Evolutionary conservation across 1,140 invertebrate species (phyloP), one percentile per base, ranked within the genome.

Genomic region (Ephestia elutella): DNA sequence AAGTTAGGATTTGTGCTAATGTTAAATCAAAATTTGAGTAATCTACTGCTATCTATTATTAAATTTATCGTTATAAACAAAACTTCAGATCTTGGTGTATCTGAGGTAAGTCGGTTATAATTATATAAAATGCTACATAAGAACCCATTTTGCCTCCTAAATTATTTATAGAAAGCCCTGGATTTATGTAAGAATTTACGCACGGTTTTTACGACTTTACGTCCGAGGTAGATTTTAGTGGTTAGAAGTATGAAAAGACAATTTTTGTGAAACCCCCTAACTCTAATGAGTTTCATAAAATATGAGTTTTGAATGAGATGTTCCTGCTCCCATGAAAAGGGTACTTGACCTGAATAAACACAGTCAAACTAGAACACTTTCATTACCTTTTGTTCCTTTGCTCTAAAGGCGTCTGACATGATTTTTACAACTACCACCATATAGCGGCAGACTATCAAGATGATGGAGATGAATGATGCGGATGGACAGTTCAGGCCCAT

Each of bases 141-240:
- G 21, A 53, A 9, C 19, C 21, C 21, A 21, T 53, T 53, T 53
- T 53, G 21, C 17, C 50, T 21, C 5, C 13, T 53, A 21, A 53
- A 53, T 53, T 25, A 53, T 53, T 53, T 53, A 53, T 53, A 53
- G 19, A n/a, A 53, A 53, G 21, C 50, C 21, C 21, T 25, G 50
- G 50, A 53, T 53, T 53, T 53, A 53, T 53, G 50, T 15, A 25
- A 50, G 13, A 53, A 53, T 53, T 53, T 53, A 53, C 50, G 50
- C 50, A 53, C 50, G 38, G 1, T 53, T 53, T 53, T 53, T 53
- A 53, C 50, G 50, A 53, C 50, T 20, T 50, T 13, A 50, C 20
- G 49, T 50, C 50, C 21, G n/a, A 53, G 50, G 50, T 53, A 20
- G 10, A 50, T 53, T 53, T 53, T 53, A 53, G 50, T 7, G 19